Evolutionary conservation across 1,140 invertebrate genomes (phyloP), one percentile per base, ranked within the genome.

Genomic region (Panulirus ornatus): DNA sequence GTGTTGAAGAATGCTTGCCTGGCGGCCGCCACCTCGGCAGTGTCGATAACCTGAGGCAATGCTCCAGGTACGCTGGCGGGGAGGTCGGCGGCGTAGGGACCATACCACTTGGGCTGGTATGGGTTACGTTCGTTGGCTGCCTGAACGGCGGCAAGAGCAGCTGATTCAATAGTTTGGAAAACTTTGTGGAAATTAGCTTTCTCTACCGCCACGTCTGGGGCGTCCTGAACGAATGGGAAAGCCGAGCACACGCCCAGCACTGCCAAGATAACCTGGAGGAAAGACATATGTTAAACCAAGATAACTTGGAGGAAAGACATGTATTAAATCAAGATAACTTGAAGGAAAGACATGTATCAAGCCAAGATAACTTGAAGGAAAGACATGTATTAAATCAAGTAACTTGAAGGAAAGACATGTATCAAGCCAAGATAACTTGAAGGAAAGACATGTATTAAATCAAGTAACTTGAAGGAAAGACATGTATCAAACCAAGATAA

Each of bases 181-280:
- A 81, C 70, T 63, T 83, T 66, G 88, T 84, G 84, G 66, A 89
- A 89, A 0, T 81, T 27, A 40, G 88, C 88, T 84, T 84, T 83
- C 82, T 91, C 86, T 78, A 58, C 84, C 54, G 82, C 75, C 54
- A 81, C 86, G 0, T 81, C 76, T 16, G 88, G 88, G 19, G 86
- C 36, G 81, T 89, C 82, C 70, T 75, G 81, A 36, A 87, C 71
- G 82, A 82, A 86, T 34, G 83, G 73, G 0, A 82, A 14, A n/a
- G 83, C 89, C 27, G 89, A 91, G 82, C 75, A 91, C 47, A 83
- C 79, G n/a, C 88, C 88, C 79, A 89, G 14, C 70, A 89, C 88
- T 89, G 88, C 79, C 79, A 89, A 51, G 76, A 89, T n/a, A 83
- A 89, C 79, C 88, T 89, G 88, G 0, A 11, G 22, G 11, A 0